Evolutionary conservation across 2,113 vertebrate species (phyloP).

Genomic region (Lucifuga dentata): DNA sequence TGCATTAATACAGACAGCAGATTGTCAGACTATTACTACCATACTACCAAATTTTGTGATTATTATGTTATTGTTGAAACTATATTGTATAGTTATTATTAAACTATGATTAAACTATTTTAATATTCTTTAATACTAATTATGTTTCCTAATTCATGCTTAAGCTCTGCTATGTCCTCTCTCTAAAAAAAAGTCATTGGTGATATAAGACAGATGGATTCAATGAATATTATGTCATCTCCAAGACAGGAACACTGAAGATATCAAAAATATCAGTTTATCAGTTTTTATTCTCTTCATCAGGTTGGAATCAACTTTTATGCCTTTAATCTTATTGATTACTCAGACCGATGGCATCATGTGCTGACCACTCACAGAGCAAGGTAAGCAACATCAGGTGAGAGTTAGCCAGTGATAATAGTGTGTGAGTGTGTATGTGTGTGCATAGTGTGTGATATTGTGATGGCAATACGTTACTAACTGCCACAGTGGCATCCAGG

Average conservation of each 20-base stretch:
- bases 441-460: too few relatives aligned
- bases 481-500: slow-evolving; percentile 22
- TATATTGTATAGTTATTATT: too few relatives aligned
- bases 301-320: slow-evolving; percentile 5
- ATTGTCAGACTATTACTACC: too few relatives aligned
- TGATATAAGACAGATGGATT: neutral
- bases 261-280: neutral
- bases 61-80: too few relatives aligned
- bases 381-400: slow-evolving; percentile 1
- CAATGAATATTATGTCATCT: neutral
- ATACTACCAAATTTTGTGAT: too few relatives aligned
- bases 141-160: too few relatives aligned
- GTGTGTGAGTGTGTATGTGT: neutral
- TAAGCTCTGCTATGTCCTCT: too few relatives aligned
- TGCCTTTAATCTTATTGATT: slow-evolving; percentile 18
- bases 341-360: neutral
- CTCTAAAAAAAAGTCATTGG: too few relatives aligned
- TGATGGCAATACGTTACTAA: slow-evolving; percentile 54
- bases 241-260: neutral
- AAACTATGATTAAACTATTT: too few relatives aligned
- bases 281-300: neutral
- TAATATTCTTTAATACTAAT: too few relatives aligned
- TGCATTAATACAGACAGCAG: too few relatives aligned
- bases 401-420: slow-evolving; percentile 28
- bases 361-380: slow-evolving; percentile 12